Base-by-base conservation (phyloP, 2,888 invertebrate species). In the Stenoptilia bipunctidactyla region DNA sequence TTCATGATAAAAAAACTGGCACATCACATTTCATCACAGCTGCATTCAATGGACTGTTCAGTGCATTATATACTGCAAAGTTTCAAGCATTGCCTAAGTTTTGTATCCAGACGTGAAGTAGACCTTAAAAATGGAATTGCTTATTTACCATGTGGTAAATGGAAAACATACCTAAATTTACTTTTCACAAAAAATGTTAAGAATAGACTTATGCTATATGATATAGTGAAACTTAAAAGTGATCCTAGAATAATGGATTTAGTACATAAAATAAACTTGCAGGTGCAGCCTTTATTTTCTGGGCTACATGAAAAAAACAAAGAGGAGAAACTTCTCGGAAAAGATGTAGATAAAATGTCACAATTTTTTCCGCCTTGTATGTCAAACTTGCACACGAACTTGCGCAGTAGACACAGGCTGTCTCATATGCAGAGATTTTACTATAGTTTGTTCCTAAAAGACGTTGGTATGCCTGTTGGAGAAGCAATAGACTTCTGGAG, bases 361-460 rank as follows among this genome's bases (percentile, higher is more conserved):
- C 55, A 48, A 38, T 61, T 63, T 34, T 89, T 89, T 59, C 89
- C 90, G 1, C 86, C 87, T 0, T 91, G 91, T 47, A 91, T 91
- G 90, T 61, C 76, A 36, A 86, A 88, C 52, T 70, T 90, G 36
- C 88, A 89, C 52, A 55, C 58, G 40, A 66, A 68, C 38, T 60
- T 91, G 30, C 59, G 85, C 27, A 64, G 56, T 9, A 85, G 74
- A 38, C 90, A 91, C 55, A 84, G 91, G 49, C 67, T 91, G n/a
- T 82, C 85, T 13, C 90, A 92, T 55, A 74, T 86, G 45, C 87
- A 85, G 37, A 68, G 86, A 52, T 89, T 91, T 52, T 85, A 88
- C 51, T 89, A 89, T 49, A 90, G 89, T 43, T 69, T 92, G 15
- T 92, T 89, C 65, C 66, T 92, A 38, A 92, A 91, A 75, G 90